These are phyloP conservation scores for Drosophila eugracilis DNA, from an alignment of 1,140 invertebrate genomes.

Conservation along the genomic window DNA sequence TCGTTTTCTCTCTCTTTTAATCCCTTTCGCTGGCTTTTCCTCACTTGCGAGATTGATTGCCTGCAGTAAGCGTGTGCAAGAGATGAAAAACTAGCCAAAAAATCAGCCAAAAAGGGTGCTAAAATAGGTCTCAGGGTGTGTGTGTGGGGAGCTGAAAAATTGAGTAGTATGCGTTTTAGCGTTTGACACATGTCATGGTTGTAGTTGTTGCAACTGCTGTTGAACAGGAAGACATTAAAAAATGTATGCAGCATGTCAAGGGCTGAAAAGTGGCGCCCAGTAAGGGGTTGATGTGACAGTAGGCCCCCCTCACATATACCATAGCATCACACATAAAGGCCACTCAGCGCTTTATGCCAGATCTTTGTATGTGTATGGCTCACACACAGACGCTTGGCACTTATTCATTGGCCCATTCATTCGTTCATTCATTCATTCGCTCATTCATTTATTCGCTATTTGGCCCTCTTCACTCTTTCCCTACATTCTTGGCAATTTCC, in stretches of 20 bases:
- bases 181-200: slow-evolving; percentile 64
- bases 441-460: slow-evolving; percentile 20
- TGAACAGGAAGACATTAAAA: slow-evolving; percentile 68
- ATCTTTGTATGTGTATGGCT: slow-evolving; percentile 9
- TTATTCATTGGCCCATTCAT: slow-evolving; percentile 28
- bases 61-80: slow-evolving; percentile 61
- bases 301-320: neutral
- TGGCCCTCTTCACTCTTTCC: neutral
- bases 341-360: slow-evolving; percentile 7
- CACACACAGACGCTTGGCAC: slow-evolving; percentile 18
- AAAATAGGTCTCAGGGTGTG: no score
- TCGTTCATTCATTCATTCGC: slow-evolving; percentile 36
- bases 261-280: neutral
- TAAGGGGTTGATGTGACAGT: slow-evolving; percentile 1
- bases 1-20: neutral
- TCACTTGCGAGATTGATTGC: slow-evolving; percentile 60
- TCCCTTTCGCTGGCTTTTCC: neutral
- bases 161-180: slow-evolving; percentile 21
- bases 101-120: neutral
- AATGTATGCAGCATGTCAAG: slow-evolving; percentile 63
- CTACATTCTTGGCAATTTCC: slow-evolving; percentile 26
- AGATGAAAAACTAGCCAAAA: slow-evolving; percentile 60
- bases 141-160: slow-evolving; percentile 2
- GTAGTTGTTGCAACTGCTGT: slow-evolving; percentile 28
- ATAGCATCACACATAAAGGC: neutral